These are phyloP conservation scores for Cryptotis parvus DNA, from an alignment of 2,113 vertebrate genomes.

Conservation along the genomic window DNA sequence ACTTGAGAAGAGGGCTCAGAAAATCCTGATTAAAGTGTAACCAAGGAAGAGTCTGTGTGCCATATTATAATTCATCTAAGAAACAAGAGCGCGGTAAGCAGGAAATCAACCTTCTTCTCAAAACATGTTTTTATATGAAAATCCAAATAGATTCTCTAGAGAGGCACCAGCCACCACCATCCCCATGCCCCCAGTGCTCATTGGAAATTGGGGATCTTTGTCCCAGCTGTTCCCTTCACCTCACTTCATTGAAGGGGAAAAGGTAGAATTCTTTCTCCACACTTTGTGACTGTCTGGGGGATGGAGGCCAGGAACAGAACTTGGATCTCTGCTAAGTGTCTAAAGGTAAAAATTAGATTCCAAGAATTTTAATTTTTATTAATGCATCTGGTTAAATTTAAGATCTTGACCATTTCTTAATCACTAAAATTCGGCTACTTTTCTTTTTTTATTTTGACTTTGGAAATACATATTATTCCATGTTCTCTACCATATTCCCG, in stretches of 20 bases:
- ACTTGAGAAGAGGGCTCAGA: not conserved
- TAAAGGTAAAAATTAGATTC: slow-evolving; percentile 28
- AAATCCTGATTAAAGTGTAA: not conserved
- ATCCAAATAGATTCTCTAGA: not conserved
- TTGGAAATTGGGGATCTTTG: not conserved
- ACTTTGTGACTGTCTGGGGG: fast-evolving
- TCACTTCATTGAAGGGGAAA: not conserved
- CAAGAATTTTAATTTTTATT: not conserved
- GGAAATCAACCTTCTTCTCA: not conserved
- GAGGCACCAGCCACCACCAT: no score
- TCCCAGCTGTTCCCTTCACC: not conserved
- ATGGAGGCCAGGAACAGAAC: not conserved
- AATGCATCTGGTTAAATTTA: not conserved
- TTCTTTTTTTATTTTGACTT: not conserved
- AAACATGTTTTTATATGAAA: not conserved
- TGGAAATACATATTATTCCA: not conserved
- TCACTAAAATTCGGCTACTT: slow-evolving; percentile 6
- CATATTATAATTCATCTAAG: not conserved
- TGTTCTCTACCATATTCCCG: not conserved
- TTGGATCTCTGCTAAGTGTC: not conserved
- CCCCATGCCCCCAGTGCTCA: not conserved
- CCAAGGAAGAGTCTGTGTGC: not conserved
- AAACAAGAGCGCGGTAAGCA: not conserved
- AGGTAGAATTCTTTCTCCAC: not conserved
- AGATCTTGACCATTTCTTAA: slow-evolving; percentile 43